Percentiles rank a stretch among this genome's conserved stretches.
Conservation (phyloP, 2,113 vertebrate species). For the Petromus typicus region DNA sequence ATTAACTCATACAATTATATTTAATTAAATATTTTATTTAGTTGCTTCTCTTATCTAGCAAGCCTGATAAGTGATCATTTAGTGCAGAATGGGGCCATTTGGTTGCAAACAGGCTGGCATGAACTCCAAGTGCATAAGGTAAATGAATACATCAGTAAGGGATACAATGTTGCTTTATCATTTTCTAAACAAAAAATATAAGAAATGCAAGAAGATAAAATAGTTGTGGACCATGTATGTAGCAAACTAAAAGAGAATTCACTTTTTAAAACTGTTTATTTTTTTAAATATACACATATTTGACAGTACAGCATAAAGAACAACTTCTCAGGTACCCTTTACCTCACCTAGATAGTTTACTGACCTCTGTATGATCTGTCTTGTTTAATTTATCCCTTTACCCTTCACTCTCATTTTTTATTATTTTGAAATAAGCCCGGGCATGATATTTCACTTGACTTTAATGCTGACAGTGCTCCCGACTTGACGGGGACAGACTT, state of each 20-base stretch:
- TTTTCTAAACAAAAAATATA: not conserved
- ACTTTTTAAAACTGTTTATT: not conserved
- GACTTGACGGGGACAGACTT: not conserved
- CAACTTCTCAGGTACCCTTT: not conserved
- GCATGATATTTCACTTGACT: not conserved
- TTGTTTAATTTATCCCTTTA: not conserved
- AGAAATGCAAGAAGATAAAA: not conserved
- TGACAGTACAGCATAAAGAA: not conserved
- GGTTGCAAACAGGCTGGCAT: not conserved
- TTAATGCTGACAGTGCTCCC: not conserved
- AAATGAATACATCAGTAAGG: not conserved
- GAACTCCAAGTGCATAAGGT: not conserved
- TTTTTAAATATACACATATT: not conserved
- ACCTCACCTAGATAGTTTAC: not conserved
- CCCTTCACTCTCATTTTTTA: not conserved
- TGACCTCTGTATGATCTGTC: not conserved
- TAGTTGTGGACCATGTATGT: not conserved
- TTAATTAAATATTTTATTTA: not conserved
- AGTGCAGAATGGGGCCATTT: not conserved
- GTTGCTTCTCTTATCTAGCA: not conserved
- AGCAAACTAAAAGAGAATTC: not conserved
- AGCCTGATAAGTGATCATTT: not conserved
- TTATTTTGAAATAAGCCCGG: not conserved
- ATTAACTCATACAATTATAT: not conserved
- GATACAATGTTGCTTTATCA: not conserved